These are phyloP conservation scores for Bellardia bayeri DNA, from an alignment of 2,888 invertebrate genomes.

Conservation along the genomic window DNA sequence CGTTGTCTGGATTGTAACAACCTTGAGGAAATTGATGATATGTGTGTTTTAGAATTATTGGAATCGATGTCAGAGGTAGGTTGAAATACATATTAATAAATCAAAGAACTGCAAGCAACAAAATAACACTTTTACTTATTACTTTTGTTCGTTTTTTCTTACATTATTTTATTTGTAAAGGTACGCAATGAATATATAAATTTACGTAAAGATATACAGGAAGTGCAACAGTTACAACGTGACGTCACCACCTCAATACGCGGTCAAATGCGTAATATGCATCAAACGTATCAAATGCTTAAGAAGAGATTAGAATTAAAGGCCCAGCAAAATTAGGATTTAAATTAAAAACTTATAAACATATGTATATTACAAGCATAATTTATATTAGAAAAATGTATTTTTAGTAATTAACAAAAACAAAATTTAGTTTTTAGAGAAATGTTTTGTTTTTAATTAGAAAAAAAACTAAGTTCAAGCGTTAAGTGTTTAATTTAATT, in stretches of 20 bases:
- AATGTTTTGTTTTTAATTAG: neutral
- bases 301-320: constrained; percentile 87
- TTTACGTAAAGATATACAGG: constrained; percentile 90
- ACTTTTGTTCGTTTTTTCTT: neutral
- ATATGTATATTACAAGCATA: neutral
- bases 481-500: too few species aligned
- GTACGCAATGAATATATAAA: constrained; percentile 92
- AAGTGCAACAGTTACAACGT: constrained; percentile 91
- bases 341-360: neutral
- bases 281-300: constrained; percentile 89
- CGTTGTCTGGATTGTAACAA: constrained; percentile 83
- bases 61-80: constrained; percentile 90
- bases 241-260: constrained; percentile 91
- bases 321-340: constrained; percentile 70
- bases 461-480: neutral
- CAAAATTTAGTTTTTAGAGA: neutral
- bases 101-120: neutral
- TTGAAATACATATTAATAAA: constrained; percentile 20
- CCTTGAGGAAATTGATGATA: constrained; percentile 85
- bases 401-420: neutral
- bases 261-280: constrained; percentile 87
- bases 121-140: neutral
- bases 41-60: constrained; percentile 89
- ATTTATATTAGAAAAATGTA: constrained; percentile 9
- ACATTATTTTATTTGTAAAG: constrained; percentile 85